Evolutionary conservation across 2,113 vertebrate genomes (phyloP), one percentile per base, ranked within the genome.

Genomic region (Chionis minor): DNA sequence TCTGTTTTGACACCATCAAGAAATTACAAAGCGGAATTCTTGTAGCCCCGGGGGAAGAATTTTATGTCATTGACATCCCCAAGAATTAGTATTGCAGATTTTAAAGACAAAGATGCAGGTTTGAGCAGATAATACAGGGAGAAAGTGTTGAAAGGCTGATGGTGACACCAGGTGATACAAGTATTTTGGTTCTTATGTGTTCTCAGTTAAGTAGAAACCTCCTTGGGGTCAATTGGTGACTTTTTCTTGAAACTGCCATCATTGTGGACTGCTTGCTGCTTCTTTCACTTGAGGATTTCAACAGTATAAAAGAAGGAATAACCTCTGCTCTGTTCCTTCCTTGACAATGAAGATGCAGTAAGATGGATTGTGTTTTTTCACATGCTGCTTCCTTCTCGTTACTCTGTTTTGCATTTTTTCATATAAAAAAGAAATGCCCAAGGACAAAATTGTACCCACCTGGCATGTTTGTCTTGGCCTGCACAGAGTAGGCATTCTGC

Each of bases 21-120:
- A 63, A 79, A 22, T 58, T 12, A 22, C 13, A 6, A 1, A 10
- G 11, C 13, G 35, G 40, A 55, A 19, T 54, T 44, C 10, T 35
- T 65, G 23, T 12, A 27, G n/a, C 51, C 80, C 51, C 45, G 35
- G 28, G 45, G 42, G 38, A 35, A 70, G 56, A 12, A 8, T 14
- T 6, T 44, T 51, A 10, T 1, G 10, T 17, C 1, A 1, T 33
- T 5, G 9, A 54, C 1, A 1, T 23, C 32, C 14, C 54, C 35
- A 27, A 19, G 30, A 67, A 17, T 62, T 20, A 20, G 12, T 59
- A 4, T 2, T 47, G 47, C 21, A 33, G 28, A 10, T 77, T 74
- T 44, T 47, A 54, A 55, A 62, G 15, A 40, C n/a, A 16, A 4
- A 52, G 63, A 42, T 72, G 19, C 15, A 27, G 80, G 8, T 52